Conservation (phyloP, 2,113 vertebrate genomes). For the Corvus cornix region DNA sequence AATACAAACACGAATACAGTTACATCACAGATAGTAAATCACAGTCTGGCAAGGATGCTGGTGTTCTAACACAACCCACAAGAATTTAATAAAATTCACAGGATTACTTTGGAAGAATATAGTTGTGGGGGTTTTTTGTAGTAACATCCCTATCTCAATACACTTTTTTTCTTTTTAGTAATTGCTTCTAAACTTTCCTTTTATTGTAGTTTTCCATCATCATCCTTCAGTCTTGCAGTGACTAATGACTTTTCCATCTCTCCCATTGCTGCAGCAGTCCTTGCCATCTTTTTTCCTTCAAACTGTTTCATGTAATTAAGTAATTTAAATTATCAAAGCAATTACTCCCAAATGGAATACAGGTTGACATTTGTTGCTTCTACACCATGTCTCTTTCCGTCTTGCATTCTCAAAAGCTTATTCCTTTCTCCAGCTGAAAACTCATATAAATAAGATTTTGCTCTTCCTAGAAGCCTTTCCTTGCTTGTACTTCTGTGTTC, state of each 20-base stretch:
- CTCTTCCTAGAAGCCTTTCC: background rate
- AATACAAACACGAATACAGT: conserved; percentile 37
- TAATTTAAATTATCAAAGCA: background rate
- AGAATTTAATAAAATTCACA: background rate
- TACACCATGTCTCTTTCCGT: background rate
- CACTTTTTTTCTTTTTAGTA: background rate
- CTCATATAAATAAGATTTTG: background rate
- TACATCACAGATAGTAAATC: conserved; percentile 31
- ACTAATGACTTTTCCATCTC: conserved; percentile 7
- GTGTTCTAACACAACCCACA: background rate
- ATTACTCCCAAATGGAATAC: background rate
- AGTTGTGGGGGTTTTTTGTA: background rate
- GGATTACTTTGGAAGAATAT: background rate
- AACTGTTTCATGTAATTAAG: background rate
- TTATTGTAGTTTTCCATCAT: conserved; percentile 1
- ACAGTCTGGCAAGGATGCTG: conserved; percentile 1
- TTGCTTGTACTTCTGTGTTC: background rate
- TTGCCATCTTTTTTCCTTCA: background rate
- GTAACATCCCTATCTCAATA: background rate
- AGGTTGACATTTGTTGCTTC: background rate
- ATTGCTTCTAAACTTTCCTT: background rate
- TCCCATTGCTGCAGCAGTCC: background rate
- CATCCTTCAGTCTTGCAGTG: background rate
- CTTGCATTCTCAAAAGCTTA: background rate
- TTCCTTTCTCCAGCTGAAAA: background rate